Evolutionary conservation across 2,113 vertebrate genomes (phyloP), one percentile per base, ranked within the genome.

Genomic region (Rutilus rutilus): DNA sequence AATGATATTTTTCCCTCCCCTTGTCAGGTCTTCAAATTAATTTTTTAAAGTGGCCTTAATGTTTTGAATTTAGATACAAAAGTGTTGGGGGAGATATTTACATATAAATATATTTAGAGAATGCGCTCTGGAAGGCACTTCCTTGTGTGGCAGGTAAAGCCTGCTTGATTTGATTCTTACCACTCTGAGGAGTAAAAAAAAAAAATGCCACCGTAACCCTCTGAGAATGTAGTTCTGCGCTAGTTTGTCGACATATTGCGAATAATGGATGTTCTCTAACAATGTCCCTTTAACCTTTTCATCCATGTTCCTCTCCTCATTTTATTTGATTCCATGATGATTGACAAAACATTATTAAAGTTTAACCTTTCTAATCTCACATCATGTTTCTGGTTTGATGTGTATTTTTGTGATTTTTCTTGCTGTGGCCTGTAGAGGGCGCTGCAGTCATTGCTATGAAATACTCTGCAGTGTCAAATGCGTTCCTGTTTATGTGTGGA

Each of bases 41-140:
- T 95, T 96, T 94, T 93, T 94, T 95, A 94, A 99, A 98, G 98
- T 99, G 98, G 97, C 97, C 97, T 99, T 99, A 99, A 94, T 94
- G 94, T 94, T 33, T 33, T 90, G 90, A 79, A 86, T 79, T 75
- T 54, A 52, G 33, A 74, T 25, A 86, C 42, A 11, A 87, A 71
- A 85, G 78, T 74, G 23, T 80, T 75, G 62, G 54, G 50, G 57
- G 65, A 71, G 36, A 84, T 82, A 82, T 71, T 64, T 78, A 82
- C 69, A 80, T 69, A 85, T 60, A 64, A 14, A 64, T 33, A 64
- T 78, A 87, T 82, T 92, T 57, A 81, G 94, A 86, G 30, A 90
- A 87, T 90, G 71, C 57, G 23, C 94, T 93, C 93, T 93, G 94
- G 91, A 93, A 94, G 92, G 93, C 89, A 89, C 81, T 90, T 93